Percentiles rank a stretch among this genome's conserved stretches.
Conservation (phyloP, 2,113 vertebrate species). For the Tachuris rubrigastra region DNA sequence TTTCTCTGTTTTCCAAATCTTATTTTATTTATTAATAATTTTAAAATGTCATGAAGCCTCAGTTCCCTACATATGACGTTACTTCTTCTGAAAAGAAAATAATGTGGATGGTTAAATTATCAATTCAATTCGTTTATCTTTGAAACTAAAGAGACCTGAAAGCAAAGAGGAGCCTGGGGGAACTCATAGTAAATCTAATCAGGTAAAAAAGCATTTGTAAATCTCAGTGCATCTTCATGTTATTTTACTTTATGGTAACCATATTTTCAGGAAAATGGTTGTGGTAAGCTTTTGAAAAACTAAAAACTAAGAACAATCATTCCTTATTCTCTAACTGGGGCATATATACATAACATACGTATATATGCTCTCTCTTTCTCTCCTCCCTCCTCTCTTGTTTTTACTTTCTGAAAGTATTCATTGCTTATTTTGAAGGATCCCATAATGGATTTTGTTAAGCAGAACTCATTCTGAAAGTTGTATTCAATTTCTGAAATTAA, state of each 20-base stretch:
- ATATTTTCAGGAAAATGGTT: not conserved
- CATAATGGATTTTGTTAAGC: not conserved
- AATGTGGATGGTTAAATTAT: constrained; percentile 12
- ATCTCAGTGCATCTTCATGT: not conserved
- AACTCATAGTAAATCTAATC: constrained; percentile 10
- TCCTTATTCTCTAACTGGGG: not conserved
- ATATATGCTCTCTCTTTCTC: not conserved
- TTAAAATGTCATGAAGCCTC: not conserved
- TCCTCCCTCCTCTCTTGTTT: not conserved
- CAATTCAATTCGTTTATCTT: not conserved
- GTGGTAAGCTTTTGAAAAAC: not conserved
- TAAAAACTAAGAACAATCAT: not conserved
- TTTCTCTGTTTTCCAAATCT: not conserved
- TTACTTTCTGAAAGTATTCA: not conserved
- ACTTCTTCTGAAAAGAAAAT: constrained; percentile 5
- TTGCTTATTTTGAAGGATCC: not conserved
- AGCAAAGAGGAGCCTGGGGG: not conserved
- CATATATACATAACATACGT: not conserved
- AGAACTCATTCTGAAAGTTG: not conserved
- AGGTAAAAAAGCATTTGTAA: constrained; percentile 15
- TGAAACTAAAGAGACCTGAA: constrained; percentile 30
- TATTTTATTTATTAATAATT: constrained; percentile 28
- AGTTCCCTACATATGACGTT: not conserved
- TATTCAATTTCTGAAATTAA: not conserved
- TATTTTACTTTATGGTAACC: not conserved